Evolutionary conservation across 2,888 invertebrate genomes (phyloP).

Genomic region (Galeruca laticollis): DNA sequence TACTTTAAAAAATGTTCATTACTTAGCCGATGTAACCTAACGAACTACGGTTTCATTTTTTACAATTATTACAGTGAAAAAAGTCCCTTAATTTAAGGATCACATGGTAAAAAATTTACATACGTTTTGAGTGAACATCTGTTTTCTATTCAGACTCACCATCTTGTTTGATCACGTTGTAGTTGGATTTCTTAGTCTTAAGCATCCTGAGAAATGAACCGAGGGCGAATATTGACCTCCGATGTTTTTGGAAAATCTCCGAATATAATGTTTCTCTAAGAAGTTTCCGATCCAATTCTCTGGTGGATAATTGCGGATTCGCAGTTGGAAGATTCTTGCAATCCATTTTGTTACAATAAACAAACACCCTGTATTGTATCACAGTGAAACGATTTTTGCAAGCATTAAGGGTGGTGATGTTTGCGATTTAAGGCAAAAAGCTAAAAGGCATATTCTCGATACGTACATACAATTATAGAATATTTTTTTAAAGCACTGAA

Average conservation of each 20-base stretch:
- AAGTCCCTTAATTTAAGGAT: constrained; percentile 14
- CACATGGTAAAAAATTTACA: constrained; percentile 27
- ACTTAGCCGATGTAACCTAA: constrained; percentile 1
- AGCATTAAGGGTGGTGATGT: constrained; percentile 39
- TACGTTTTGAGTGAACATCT: constrained; percentile 6
- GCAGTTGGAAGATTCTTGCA: constrained; percentile 51
- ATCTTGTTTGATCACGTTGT: constrained; percentile 77
- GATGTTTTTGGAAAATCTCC: constrained; percentile 82
- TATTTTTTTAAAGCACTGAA: constrained; percentile 5
- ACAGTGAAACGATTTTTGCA: constrained; percentile 43
- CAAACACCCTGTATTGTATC: constrained; percentile 47
- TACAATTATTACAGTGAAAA: constrained; percentile 24
- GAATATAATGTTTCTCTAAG: constrained; percentile 80
- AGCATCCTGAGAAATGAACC: constrained; percentile 82
- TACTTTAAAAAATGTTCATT: constrained; percentile 20
- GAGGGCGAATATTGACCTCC: constrained; percentile 81
- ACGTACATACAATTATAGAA: constrained; percentile 37
- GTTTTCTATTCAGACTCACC: constrained; percentile 60
- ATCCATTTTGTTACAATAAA: constrained; percentile 49
- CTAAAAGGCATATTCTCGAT: constrained; percentile 49
- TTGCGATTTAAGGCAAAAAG: constrained; percentile 44
- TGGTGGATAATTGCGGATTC: constrained; percentile 53
- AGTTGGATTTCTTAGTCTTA: constrained; percentile 80
- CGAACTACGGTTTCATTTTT: constrained; percentile 14
- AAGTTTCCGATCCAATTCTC: constrained; percentile 73